Evolutionary conservation across 2,797 vertebrate genomes (phyloP), one percentile per base, ranked within the genome.

Genomic region (Lepilemur ruficaudatus): DNA sequence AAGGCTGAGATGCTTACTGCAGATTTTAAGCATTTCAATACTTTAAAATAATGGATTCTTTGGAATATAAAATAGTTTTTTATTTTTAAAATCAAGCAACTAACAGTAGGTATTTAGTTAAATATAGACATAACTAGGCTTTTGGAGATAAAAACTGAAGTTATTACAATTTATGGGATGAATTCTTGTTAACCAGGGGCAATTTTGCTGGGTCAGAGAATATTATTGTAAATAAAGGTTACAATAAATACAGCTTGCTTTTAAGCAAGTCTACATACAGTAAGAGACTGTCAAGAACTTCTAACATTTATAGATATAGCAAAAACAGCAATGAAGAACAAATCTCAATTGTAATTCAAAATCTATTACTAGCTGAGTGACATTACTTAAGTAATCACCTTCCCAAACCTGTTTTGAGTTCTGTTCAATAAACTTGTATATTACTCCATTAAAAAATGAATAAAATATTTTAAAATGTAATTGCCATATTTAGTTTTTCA

Each of bases 91-190:
- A 65, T 76, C 59, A 96, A 81, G 75, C 96, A 95, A 89, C 87
- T 98, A 96, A 48, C 43, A 85, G 92, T 72, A 97, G 20, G 46
- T 10, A 91, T 95, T 95, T 89, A 75, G 13, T 98, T 96, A 89
- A 93, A 97, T 89, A 59, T 69, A 97, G 70, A 80, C 79, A 52
- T 88, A 97, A 94, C 75, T 96, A 97, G 52, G 17, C 30, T 98
- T 98, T 83, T 69, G 82, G 72, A 25, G 98, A 96, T 96, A 73
- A 96, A 50, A 96, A 97, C 6, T 63, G 79, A 95, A 96, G 11
- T 95, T 75, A 97, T 91, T 97, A 93, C 72, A 98, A 97, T 97
- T 69, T 57, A 28, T 96, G 96, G 94, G 63, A 95, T 73, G 13
- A 94, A 94, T 95, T 98, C 86, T 93, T 76, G 69, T 93, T 95